phyloP scores from a whole-genome alignment of 2,888 invertebrate genomes.

The Dastarcus helophoroides region DNA sequence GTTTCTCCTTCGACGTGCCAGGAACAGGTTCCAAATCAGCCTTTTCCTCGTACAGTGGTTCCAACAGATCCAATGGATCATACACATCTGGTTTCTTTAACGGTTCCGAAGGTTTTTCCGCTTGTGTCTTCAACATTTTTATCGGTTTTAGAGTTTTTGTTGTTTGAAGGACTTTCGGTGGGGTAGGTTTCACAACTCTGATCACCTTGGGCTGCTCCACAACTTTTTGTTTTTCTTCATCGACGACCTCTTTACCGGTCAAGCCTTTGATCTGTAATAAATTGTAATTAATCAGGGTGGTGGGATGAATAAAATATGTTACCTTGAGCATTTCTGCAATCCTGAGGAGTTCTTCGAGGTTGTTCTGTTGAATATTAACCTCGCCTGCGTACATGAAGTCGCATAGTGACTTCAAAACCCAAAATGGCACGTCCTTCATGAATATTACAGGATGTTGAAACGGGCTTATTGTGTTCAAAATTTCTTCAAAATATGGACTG shows the following conservation, averaged over 20 bases:
- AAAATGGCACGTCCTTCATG: constrained; percentile 39
- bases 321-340: constrained; percentile 39
- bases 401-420: constrained; percentile 40
- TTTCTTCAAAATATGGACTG: constrained; percentile 41
- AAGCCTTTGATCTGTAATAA: constrained; percentile 34
- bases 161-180: no score
- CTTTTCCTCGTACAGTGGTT: constrained; percentile 30
- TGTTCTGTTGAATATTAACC: constrained; percentile 39
- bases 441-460: constrained; percentile 40
- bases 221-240: constrained; percentile 9
- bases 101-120: constrained; percentile 7
- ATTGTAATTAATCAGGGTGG: constrained; percentile 29
- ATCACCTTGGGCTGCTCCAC: neutral
- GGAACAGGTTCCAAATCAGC: constrained; percentile 15
- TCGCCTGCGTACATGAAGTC: constrained; percentile 45
- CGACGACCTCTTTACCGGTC: constrained; percentile 19
- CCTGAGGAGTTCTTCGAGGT: constrained; percentile 36
- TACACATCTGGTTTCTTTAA: constrained; percentile 16
- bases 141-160: constrained; percentile 2
- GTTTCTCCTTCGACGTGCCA: constrained; percentile 10
- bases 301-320: constrained; percentile 15
- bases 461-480: constrained; percentile 35
- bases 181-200: no score
- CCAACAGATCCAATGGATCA: constrained; percentile 28
- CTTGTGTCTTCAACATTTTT: constrained; percentile 3